Percentiles rank a stretch among this genome's conserved stretches.
Conservation (phyloP, 64 coral and sea anemone species). For the Stichodactyla mertensii region DNA sequence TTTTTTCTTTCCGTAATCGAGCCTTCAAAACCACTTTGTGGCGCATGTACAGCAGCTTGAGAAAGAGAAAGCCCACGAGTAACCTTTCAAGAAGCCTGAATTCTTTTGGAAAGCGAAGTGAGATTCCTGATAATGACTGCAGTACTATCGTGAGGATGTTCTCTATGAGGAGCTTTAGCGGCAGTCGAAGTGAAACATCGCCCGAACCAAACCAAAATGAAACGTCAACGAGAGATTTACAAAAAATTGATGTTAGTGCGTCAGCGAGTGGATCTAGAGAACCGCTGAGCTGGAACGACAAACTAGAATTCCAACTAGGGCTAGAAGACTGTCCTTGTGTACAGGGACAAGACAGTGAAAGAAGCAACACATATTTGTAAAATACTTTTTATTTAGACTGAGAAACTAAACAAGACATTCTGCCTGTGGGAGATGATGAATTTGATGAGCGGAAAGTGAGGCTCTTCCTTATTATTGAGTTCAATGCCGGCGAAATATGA, state of each 20-base stretch:
- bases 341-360: background rate
- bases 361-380: background rate
- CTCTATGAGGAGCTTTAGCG: background rate
- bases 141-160: background rate
- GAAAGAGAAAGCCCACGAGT: background rate
- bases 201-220: background rate
- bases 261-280: slow-evolving; percentile 5
- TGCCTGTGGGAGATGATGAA: background rate
- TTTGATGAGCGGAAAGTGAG: background rate
- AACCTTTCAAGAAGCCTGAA: background rate
- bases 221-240: background rate
- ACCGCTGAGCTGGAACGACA: slow-evolving; percentile 12
- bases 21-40: background rate
- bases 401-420: background rate
- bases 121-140: background rate
- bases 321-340: background rate
- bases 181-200: background rate
- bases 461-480: too few species aligned
- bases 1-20: slow-evolving; percentile 39
- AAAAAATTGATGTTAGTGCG: background rate
- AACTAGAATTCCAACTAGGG: background rate
- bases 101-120: background rate
- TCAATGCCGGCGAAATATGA: too few species aligned
- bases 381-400: background rate
- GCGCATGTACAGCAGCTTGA: background rate